Evolutionary conservation across 2,888 invertebrate genomes (phyloP).

Genomic region (Nephrotoma guestfalica): DNA sequence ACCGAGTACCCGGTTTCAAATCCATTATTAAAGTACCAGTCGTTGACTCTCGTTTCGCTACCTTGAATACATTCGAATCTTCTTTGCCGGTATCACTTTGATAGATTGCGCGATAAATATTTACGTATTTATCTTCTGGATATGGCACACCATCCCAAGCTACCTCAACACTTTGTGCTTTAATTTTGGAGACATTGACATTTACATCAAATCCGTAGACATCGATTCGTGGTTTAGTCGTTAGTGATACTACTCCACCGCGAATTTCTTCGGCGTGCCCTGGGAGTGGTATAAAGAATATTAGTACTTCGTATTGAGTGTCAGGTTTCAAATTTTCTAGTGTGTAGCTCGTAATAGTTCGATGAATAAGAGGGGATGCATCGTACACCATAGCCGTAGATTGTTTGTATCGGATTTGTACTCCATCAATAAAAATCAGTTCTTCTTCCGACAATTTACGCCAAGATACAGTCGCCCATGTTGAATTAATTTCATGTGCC

Average conservation of each 20-base stretch:
- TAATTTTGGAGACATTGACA: constrained; percentile 60
- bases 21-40: constrained; percentile 50
- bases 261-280: constrained; percentile 63
- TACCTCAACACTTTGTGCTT: constrained; percentile 61
- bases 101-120: constrained; percentile 75
- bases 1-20: constrained; percentile 63
- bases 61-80: constrained; percentile 53
- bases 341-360: constrained; percentile 58
- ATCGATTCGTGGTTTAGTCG: constrained; percentile 52
- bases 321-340: constrained; percentile 65
- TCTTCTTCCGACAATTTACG: constrained; percentile 67
- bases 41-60: constrained; percentile 56
- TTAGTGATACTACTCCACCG: constrained; percentile 55
- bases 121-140: constrained; percentile 79
- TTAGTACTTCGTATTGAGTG: constrained; percentile 66
- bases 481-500: constrained; percentile 61
- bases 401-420: constrained; percentile 74
- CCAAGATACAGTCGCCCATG: constrained; percentile 67
- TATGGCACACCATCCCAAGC: constrained; percentile 75
- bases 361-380: constrained; percentile 72
- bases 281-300: constrained; percentile 71
- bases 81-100: constrained; percentile 61
- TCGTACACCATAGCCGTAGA: constrained; percentile 69
- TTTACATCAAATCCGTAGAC: constrained; percentile 71
- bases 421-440: constrained; percentile 71